These are phyloP conservation scores for Megalopta genalis DNA, from an alignment of 1,140 invertebrate genomes.

Conservation along the genomic window DNA sequence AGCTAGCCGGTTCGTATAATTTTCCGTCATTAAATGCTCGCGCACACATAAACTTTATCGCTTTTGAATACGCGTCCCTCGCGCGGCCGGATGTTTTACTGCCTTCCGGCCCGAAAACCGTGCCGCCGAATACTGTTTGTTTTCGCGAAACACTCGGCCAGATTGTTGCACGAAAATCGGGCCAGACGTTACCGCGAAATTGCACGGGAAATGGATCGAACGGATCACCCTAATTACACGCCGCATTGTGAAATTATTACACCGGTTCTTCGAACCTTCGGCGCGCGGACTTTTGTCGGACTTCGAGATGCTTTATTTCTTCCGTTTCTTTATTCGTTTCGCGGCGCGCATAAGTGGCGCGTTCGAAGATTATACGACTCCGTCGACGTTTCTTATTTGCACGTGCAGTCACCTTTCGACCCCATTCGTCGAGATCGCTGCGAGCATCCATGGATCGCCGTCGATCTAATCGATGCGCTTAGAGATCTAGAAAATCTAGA, in stretches of 20 bases:
- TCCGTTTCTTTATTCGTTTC: neutral
- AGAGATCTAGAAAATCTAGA: too few relatives aligned
- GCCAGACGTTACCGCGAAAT: neutral
- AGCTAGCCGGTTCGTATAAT: conserved; percentile 44
- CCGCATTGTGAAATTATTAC: conserved; percentile 20
- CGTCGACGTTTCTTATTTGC: too few relatives aligned
- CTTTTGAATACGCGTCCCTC: conserved; percentile 5
- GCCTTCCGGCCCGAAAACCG: neutral
- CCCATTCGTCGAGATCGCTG: too few relatives aligned
- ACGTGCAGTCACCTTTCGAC: too few relatives aligned
- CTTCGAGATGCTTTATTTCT: neutral
- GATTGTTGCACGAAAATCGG: neutral
- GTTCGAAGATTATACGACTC: too few relatives aligned
- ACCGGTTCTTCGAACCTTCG: neutral
- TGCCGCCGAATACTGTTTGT: neutral
- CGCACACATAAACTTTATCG: conserved; percentile 41
- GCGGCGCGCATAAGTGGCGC: neutral
- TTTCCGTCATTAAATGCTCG: conserved; percentile 53
- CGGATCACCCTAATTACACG: conserved; percentile 18
- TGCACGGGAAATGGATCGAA: neutral
- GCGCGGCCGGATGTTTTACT: neutral
- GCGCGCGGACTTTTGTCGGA: too few relatives aligned
- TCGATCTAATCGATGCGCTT: too few relatives aligned
- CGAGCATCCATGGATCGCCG: too few relatives aligned
- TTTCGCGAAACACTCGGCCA: neutral